A percentile compares a stretch with the other conserved stretches of the same genome.
These are phyloP conservation scores for Recurvirostra avosetta DNA, from an alignment of 2,113 vertebrate genomes.

Conservation along the genomic window DNA sequence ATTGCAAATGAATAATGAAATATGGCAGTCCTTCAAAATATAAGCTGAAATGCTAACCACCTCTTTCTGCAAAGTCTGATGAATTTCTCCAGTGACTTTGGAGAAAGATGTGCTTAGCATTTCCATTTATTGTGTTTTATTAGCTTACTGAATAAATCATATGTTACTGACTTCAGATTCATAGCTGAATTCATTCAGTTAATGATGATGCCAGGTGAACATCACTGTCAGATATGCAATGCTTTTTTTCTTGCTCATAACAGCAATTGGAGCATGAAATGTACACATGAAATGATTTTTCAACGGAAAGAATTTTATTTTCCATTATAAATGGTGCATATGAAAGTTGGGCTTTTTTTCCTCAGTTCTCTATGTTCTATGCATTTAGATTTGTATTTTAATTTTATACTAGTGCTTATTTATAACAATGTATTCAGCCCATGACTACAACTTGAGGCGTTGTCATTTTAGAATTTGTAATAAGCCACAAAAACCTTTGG, in stretches of 20 bases:
- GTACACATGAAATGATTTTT: not conserved
- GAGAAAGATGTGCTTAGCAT: not conserved
- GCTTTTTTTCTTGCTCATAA: not conserved
- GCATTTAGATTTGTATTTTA: not conserved
- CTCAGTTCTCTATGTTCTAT: not conserved
- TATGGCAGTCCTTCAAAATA: not conserved
- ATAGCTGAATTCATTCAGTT: not conserved
- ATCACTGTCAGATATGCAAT: not conserved
- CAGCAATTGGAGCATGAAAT: slow-evolving; percentile 21
- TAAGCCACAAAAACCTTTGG: not conserved
- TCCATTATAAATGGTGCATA: not conserved
- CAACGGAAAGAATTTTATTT: not conserved
- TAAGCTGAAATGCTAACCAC: not conserved
- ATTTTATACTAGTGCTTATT: not conserved
- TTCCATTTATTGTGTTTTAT: not conserved
- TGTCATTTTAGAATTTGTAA: not conserved
- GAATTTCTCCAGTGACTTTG: not conserved
- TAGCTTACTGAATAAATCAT: not conserved
- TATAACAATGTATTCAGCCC: not conserved
- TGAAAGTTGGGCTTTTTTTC: not conserved
- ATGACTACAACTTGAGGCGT: not conserved
- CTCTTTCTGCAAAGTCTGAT: not conserved
- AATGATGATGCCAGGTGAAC: slow-evolving; percentile 36
- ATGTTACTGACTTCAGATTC: not conserved
- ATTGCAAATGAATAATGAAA: not conserved